phyloP scores from a whole-genome alignment of 2,797 vertebrate species.

The Melanogrammus aeglefinus region DNA sequence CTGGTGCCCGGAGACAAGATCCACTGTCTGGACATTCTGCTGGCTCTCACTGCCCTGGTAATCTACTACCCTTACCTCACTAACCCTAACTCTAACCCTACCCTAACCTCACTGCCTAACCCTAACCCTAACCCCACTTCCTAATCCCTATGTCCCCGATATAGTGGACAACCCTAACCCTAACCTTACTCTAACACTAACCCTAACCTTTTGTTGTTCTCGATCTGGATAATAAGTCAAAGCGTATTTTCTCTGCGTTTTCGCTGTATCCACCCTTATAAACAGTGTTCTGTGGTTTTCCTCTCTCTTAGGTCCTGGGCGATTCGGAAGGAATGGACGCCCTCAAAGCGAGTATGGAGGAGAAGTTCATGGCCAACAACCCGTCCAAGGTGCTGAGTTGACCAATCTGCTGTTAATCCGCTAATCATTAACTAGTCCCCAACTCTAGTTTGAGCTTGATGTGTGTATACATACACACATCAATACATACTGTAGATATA shows the following conservation, averaged over 20 bases:
- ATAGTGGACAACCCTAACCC: neutral
- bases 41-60: conserved; percentile 88
- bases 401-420: neutral
- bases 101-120: neutral
- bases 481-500: no score
- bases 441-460: no score
- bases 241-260: no score
- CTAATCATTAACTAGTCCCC: neutral
- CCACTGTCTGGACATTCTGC: conserved; percentile 92
- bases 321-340: conserved; percentile 89
- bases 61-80: neutral
- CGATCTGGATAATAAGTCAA: no score
- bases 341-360: conserved; percentile 92
- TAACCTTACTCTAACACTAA: neutral
- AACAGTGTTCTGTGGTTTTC: neutral
- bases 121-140: neutral
- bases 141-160: neutral
- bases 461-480: no score
- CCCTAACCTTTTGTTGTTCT: neutral
- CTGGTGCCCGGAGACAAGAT: conserved; percentile 93
- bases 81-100: neutral
- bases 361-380: conserved; percentile 96
- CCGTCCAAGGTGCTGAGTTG: conserved; percentile 78
- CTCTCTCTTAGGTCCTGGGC: conserved; percentile 73
- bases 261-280: no score